Base-by-base conservation (phyloP, 2,113 vertebrate species). In the Boulengeromyrus knoepffleri region DNA sequence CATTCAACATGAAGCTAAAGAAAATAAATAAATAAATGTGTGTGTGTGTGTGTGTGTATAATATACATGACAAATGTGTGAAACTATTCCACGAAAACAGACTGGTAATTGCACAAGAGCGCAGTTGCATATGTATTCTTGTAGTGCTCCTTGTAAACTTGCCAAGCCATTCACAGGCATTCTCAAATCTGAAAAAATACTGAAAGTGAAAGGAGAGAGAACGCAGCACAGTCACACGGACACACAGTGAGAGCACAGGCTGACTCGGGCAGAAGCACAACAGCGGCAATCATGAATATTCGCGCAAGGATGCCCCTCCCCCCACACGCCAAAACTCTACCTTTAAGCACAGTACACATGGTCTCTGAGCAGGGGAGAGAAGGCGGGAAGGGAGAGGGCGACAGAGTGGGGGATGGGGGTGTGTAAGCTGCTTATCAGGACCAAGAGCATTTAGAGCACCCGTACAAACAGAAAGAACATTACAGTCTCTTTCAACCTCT, bases 401-500 rank as follows among this genome's bases (percentile, higher is more conserved):
- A 84, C 12, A 5, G 66, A 88, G 5, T 42, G 70, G 56, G 88
- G 83, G 89, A 13, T 47, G 87, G 62, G 89, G 39, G 8, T 2
- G 31, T 52, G 80, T 91, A 58, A 85, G 12, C 49, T 84, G 56
- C 90, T 91, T 91, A 89, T 88, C 85, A 39, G 62, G 53, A 80
- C 88, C n/a, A 9, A 74, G 49, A 91, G 88, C 74, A 58, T 84
- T 70, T 85, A 88, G 85, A 66, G 31, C 24, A 2, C 0, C 24
- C 21, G 56, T 27, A 12, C 53, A 52, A 89, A 89, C 39, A 45
- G 47, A 89, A 21, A 31, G 47, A 58, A 56, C 52, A 85, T 89
- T 8, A 13, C 36, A 39, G n/a, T 39, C 49, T 89, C 47, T 77
- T 77, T 17, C 46, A 80, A 47, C n/a, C 36, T 50, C 87, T 46